Evolutionary conservation across 1,140 invertebrate genomes (phyloP).

Genomic region (Caenorhabditis tropicalis): DNA sequence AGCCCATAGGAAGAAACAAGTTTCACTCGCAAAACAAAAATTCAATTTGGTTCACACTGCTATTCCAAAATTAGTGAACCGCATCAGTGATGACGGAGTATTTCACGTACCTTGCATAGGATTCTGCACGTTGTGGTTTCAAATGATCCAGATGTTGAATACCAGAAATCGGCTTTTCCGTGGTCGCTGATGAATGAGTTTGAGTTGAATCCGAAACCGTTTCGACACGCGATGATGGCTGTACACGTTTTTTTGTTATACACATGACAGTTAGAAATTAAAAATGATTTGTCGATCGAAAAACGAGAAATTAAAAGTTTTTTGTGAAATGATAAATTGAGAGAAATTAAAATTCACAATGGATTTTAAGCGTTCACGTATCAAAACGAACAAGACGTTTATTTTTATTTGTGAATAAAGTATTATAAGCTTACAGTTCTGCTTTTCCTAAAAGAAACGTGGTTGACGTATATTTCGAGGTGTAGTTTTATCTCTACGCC

Average conservation of each 20-base stretch:
- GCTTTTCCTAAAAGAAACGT: not conserved
- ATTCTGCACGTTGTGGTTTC: conserved; percentile 17
- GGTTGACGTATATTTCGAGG: not conserved
- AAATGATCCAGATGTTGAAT: conserved; percentile 35
- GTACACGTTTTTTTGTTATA: conserved; percentile 18
- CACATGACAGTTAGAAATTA: not conserved
- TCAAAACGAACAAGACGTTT: too few species aligned
- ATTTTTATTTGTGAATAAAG: too few species aligned
- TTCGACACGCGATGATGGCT: not conserved
- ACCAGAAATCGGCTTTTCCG: conserved; percentile 23
- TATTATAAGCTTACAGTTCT: too few species aligned
- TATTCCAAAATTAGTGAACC: not conserved
- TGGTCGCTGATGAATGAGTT: not conserved
- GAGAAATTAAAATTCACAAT: too few species aligned
- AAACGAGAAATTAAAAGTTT: too few species aligned
- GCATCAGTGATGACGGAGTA: not conserved
- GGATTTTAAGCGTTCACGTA: too few species aligned
- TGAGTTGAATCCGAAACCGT: conserved; percentile 20
- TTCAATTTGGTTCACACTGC: not conserved
- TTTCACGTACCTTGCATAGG: conserved; percentile 12
- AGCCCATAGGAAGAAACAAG: not conserved
- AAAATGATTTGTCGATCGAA: too few species aligned
- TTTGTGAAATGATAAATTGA: too few species aligned
- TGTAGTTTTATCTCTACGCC: not conserved
- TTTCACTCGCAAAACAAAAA: not conserved